Base-by-base conservation (phyloP, 2,797 vertebrate species). In the Enteromius mattozi region DNA sequence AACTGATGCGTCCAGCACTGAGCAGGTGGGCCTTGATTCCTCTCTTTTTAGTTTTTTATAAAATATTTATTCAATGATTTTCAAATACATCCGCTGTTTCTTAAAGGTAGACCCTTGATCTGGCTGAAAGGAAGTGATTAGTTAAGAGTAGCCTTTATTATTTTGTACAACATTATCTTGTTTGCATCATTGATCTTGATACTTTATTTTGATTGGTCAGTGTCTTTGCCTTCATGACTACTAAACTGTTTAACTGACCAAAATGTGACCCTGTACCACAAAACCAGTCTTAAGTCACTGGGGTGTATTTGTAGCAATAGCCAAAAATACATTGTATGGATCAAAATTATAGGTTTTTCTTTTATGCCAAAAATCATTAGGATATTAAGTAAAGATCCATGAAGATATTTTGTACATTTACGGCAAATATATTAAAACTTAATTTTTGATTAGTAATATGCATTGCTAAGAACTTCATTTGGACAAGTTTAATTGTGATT, bases 11-110 rank as follows among this genome's bases (percentile, higher is more conserved):
- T 59, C 90, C 72, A 90, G 84, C 85, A 88, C 69, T 2, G 88
- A 85, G 80, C 87, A 94, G 94, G 95, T 95, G 88, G 70, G 42
- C 61, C 66, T 45, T 59, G 4, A 76, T 27, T 56, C 45, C 30
- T 42, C 17, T n/a, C 33, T 56, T 33, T 68, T 56, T n/a, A 16
- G 47, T 68, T 68, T 54, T 19, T 81, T 14, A 45, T 21, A 37
- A 68, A 45, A 65, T 12, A 16, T 16, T 19, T 56, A 17, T 56
- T 42, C 7, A 77, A 0, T 42, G 21, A 8, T 33, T 21, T 16
- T 12, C 1, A 56, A 54, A 76, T 13, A 37, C 10, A n/a, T n/a
- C 13, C 6, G 13, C 33, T 66, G 59, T 66, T 65, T 79, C 56
- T 19, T 66, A 45, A 78, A 78, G 3, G 10, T 63, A 30, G 59